phyloP scores from a whole-genome alignment of 2,888 invertebrate genomes.

The Metopia argyrocephala region DNA sequence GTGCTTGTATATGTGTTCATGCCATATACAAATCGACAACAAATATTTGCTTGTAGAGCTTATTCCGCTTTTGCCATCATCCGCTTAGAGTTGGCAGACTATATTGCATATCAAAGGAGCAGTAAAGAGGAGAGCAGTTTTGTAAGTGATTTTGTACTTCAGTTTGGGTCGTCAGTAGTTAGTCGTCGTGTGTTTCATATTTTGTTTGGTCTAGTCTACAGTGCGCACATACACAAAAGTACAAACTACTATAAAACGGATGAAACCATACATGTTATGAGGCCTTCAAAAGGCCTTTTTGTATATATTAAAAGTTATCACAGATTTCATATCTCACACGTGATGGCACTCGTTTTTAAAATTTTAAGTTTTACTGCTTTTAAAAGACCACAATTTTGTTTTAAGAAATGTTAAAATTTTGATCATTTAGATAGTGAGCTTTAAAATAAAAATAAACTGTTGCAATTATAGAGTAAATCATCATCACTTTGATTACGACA shows the following conservation, averaged over 20 bases:
- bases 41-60: constrained; percentile 64
- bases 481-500: no score
- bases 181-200: constrained; percentile 44
- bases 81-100: constrained; percentile 63
- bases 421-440: no score
- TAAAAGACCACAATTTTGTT: no score
- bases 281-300: not conserved
- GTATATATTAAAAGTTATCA: no score
- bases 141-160: constrained; percentile 14
- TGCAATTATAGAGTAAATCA: no score
- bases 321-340: no score
- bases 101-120: constrained; percentile 22
- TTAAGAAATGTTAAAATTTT: no score
- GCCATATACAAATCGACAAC: constrained; percentile 54
- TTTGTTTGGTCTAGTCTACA: constrained; percentile 53
- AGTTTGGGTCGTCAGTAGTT: constrained; percentile 35
- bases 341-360: no score
- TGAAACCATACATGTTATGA: not conserved
- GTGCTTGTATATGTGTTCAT: constrained; percentile 27
- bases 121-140: not conserved
- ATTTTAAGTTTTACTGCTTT: no score
- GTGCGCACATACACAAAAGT: constrained; percentile 13
- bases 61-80: constrained; percentile 63
- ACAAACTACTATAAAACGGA: not conserved
- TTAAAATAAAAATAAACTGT: no score